phyloP scores from a whole-genome alignment of 2,888 invertebrate species.

The Drosophila diplacantha region DNA sequence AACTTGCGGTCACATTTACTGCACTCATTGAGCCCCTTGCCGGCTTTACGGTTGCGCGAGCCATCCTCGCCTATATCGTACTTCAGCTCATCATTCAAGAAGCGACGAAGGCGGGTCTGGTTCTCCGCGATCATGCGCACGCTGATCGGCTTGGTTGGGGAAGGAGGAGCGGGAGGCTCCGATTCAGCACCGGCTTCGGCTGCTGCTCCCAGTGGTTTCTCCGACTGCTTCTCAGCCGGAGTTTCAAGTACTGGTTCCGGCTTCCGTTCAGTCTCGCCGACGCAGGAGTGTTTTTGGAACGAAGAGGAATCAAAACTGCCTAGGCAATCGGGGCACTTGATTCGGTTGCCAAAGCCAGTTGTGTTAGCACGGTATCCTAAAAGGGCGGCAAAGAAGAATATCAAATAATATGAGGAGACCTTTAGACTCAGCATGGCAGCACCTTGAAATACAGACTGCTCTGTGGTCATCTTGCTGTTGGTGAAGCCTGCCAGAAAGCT shows the following conservation, averaged over 20 bases:
- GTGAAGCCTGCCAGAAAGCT: conserved; percentile 62
- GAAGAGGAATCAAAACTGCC: conserved; percentile 59
- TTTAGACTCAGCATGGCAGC: not conserved
- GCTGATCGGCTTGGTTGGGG: conserved; percentile 45
- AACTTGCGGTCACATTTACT: conserved; percentile 77
- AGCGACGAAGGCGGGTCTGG: conserved; percentile 75
- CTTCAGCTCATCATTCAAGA: conserved; percentile 76
- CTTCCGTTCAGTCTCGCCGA: conserved; percentile 60
- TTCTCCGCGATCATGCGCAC: conserved; percentile 74
- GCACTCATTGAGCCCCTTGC: conserved; percentile 75
- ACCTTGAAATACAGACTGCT: conserved; percentile 22
- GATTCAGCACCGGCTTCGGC: not conserved
- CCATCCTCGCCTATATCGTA: conserved; percentile 62
- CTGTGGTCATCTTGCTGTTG: conserved; percentile 19
- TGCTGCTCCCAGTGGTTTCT: not conserved
- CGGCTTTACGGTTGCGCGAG: conserved; percentile 51
- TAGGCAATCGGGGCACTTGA: conserved; percentile 73
- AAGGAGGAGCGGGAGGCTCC: not conserved
- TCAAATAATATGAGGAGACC: no score
- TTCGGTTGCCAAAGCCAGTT: conserved; percentile 23
- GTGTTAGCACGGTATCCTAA: conserved; percentile 9
- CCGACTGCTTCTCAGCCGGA: not conserved
- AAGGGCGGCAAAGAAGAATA: no score
- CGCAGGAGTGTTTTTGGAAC: conserved; percentile 70
- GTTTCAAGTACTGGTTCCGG: conserved; percentile 3